Conservation (phyloP, 2,113 vertebrate genomes). For the Ophthalmolycus amberensis region DNA sequence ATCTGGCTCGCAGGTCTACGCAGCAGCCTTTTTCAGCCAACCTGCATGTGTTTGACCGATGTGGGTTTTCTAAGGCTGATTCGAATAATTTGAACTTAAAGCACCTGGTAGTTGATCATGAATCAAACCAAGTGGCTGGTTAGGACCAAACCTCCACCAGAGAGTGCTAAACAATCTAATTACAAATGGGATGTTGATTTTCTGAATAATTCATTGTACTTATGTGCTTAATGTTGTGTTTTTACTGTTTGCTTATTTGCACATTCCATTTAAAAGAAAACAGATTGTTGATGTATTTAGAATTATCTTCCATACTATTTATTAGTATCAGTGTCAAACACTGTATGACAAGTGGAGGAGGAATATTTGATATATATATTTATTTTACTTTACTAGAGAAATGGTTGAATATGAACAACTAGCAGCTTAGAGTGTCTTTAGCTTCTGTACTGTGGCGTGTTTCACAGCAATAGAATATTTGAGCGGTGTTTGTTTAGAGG, state of each 20-base stretch:
- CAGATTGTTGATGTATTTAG: background rate
- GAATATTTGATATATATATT: too few species aligned
- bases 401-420: too few species aligned
- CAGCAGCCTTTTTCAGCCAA: constrained; percentile 21
- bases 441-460: background rate
- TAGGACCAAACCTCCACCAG: background rate
- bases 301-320: background rate
- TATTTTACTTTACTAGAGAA: background rate
- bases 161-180: background rate
- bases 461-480: too few species aligned
- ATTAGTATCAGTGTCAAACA: background rate
- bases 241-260: background rate
- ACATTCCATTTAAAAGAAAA: background rate
- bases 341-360: too few species aligned
- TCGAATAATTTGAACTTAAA: constrained; percentile 15
- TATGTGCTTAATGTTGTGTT: background rate
- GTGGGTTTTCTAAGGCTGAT: background rate
- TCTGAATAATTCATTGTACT: background rate
- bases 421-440: background rate
- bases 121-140: background rate
- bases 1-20: background rate
- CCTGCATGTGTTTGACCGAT: constrained; percentile 1
- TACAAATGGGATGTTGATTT: background rate
- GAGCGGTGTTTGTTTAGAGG: background rate
- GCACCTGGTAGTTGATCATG: background rate